Base-by-base conservation (phyloP, 35 echinoderm and acorn worm genomes). In the Anneissia japonica region DNA sequence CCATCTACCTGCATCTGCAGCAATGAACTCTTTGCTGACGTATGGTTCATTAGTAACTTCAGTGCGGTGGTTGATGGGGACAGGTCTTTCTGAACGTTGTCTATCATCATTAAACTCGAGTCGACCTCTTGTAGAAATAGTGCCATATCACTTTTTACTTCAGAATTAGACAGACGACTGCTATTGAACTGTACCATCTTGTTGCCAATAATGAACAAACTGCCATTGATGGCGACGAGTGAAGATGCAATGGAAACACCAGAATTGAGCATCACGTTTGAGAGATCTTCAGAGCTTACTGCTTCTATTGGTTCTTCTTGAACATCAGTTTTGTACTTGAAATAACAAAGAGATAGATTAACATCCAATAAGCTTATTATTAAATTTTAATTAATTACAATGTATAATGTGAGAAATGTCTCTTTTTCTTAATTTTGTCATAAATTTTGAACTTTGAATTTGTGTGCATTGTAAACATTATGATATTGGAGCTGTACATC, bases 321-420 rank as follows among this genome's bases (percentile, higher is more conserved):
- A 0, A 77, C 6, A 0, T 43, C 74, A 19, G 94, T 97, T 93
- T 97, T 97, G 85, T 84, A 97, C 94, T 97, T 84, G 23, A 84
- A 77, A 34, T 75, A 81, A 17, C 29, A 76, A 79, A 23, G 28
- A 84, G 0, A 43, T n/a, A n/a, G n/a, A n/a, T n/a, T n/a, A n/a
- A n/a, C n/a, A n/a, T n/a, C n/a, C n/a, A n/a, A n/a, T n/a, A n/a
- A n/a, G n/a, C n/a, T n/a, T n/a, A n/a, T n/a, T n/a, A n/a, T n/a
- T n/a, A n/a, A n/a, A n/a, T n/a, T n/a, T n/a, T n/a, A n/a, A n/a
- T n/a, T n/a, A n/a, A n/a, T n/a, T n/a, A n/a, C n/a, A n/a, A n/a
- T n/a, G n/a, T n/a, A n/a, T n/a, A n/a, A n/a, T n/a, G n/a, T n/a
- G n/a, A n/a, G n/a, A n/a, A n/a, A n/a, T n/a, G n/a, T n/a, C n/a